Evolutionary conservation across 1,140 invertebrate species (phyloP), one percentile per base, ranked within the genome.

Genomic region (Zaprionus ghesquierei): DNA sequence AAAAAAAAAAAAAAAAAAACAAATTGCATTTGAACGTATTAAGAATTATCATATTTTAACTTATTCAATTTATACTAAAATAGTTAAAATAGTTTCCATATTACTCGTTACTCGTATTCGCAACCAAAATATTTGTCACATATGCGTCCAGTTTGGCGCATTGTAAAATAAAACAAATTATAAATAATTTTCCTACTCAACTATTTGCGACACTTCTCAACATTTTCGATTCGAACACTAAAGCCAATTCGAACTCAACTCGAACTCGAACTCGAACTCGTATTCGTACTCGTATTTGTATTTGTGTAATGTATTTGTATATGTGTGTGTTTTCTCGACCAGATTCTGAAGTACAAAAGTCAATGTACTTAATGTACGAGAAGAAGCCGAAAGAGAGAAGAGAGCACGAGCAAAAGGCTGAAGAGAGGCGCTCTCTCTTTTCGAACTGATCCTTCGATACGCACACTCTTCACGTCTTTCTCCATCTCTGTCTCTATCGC

Each of bases 21-120:
- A 87, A 89, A 87, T 89, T 87, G 84, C 84, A 87, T 89, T 87
- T 87, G 35, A 87, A 70, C 82, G 82, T 89, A 77, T 77, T 68
- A 70, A 79, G 73, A 69, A 60, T 41, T 46, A 75, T 68, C 56
- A 66, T 80, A 58, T 53, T 66, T 66, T 46, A 56, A 71, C 49
- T 60, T 41, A 75, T 63, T 77, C 44, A 58, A 71, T 22, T 79
- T 72, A 69, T 75, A 70, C 29, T 66, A 15, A 41, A 41, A 61
- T 85, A 85, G 77, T 44, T 79, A 58, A 76, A 86, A 62, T 85
- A 86, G 82, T 87, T 85, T 72, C 77, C 74, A 75, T 86, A 58
- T 70, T 70, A 35, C n/a, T n/a, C n/a, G 71, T 69, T 85, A 84
- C 56, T 55, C 65, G 49, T 51, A 60, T 46, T 49, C 44, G 41